Conservation (phyloP, 2,797 vertebrate species). For the Hephaestus fuliginosus region DNA sequence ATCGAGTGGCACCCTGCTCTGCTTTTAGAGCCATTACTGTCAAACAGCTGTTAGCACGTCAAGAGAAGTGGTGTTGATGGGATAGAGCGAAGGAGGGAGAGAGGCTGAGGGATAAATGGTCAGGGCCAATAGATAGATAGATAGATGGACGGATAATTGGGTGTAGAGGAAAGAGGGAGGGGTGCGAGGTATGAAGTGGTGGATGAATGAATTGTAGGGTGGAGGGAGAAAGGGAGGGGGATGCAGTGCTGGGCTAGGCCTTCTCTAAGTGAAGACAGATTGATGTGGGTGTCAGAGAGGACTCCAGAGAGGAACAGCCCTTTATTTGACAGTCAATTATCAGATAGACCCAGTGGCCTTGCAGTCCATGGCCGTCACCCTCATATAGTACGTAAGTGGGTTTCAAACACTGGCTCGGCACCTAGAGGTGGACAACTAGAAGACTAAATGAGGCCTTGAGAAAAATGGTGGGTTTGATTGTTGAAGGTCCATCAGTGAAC, state of each 20-base stretch:
- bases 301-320: slow-evolving; percentile 74
- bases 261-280: slow-evolving; percentile 80
- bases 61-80: slow-evolving; percentile 78
- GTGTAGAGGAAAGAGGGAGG: slow-evolving; percentile 64
- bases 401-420: slow-evolving; percentile 55
- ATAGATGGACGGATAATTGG: slow-evolving; percentile 80
- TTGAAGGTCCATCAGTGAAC: not conserved
- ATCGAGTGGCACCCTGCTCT: slow-evolving; percentile 74
- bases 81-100: slow-evolving; percentile 69
- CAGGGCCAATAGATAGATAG: slow-evolving; percentile 77
- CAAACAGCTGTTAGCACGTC: slow-evolving; percentile 85
- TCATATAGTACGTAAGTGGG: slow-evolving; percentile 37
- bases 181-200: slow-evolving; percentile 62
- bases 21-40: slow-evolving; percentile 87
- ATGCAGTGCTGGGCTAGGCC: slow-evolving; percentile 49
- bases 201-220: slow-evolving; percentile 67
- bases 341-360: slow-evolving; percentile 81
- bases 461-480: slow-evolving; percentile 46
- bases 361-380: slow-evolving; percentile 64
- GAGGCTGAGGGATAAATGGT: slow-evolving; percentile 76
- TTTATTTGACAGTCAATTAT: slow-evolving; percentile 85
- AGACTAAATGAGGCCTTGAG: slow-evolving; percentile 42
- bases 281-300: slow-evolving; percentile 78
- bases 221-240: slow-evolving; percentile 27
- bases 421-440: slow-evolving; percentile 45